phyloP scores from a whole-genome alignment of 2,888 invertebrate genomes.

The Graphium colonna region DNA sequence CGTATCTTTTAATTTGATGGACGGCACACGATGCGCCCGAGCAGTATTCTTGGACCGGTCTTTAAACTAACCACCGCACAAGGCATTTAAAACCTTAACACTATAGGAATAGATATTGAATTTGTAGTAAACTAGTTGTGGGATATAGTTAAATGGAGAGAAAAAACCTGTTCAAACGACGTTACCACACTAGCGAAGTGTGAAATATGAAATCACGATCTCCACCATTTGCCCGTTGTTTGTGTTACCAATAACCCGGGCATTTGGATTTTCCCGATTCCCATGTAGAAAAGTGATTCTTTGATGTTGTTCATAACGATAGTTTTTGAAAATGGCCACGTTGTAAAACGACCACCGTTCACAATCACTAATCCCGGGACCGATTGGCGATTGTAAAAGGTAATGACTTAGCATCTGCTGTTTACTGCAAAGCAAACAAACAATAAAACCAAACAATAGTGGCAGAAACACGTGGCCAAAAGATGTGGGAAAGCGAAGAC shows the following conservation, averaged over 20 bases:
- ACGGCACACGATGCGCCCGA: constrained; percentile 39
- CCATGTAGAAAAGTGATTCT: constrained; percentile 47
- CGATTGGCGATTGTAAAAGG: constrained; percentile 42
- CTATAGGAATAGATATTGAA: not conserved
- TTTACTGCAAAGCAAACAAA: constrained; percentile 32
- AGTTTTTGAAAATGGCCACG: constrained; percentile 42
- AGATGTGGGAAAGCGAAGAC: constrained; percentile 52
- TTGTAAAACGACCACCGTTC: constrained; percentile 39
- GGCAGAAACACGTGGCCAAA: constrained; percentile 43
- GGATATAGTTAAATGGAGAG: constrained; percentile 49
- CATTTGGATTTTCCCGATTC: constrained; percentile 58
- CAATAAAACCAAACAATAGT: constrained; percentile 52
- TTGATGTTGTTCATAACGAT: no score
- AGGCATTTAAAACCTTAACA: constrained; percentile 25
- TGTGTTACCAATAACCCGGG: constrained; percentile 64
- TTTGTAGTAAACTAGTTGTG: constrained; percentile 11
- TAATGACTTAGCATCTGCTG: constrained; percentile 59
- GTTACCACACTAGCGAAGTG: constrained; percentile 71
- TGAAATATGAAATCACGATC: constrained; percentile 80
- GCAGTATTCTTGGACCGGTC: constrained; percentile 34
- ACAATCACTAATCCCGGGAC: constrained; percentile 28
- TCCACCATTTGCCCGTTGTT: constrained; percentile 68
- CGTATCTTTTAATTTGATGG: constrained; percentile 70
- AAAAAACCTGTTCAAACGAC: constrained; percentile 61
- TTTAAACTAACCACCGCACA: constrained; percentile 13